These are phyloP conservation scores for western clawed frog (Xenopus tropicalis) DNA, from an alignment of 2,113 vertebrate species.

Conservation along the genomic window DNA sequence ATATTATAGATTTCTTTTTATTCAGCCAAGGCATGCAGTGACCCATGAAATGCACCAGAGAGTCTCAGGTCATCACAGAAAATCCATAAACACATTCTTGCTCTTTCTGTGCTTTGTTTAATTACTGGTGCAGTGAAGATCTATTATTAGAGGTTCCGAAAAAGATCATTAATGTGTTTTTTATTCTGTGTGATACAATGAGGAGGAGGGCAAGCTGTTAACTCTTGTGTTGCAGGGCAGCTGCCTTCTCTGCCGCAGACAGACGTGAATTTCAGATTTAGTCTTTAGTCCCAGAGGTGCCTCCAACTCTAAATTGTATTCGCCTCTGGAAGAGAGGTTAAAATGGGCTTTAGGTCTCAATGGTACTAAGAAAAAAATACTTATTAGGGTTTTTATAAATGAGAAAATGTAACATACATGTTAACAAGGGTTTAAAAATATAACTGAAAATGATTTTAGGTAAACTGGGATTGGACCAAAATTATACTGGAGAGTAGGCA, in stretches of 20 bases:
- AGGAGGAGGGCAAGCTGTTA: neutral
- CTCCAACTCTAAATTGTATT: neutral
- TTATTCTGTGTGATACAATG: conserved; percentile 6
- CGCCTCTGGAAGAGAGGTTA: neutral
- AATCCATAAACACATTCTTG: conserved; percentile 24
- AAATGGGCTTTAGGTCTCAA: neutral
- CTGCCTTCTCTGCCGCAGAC: neutral
- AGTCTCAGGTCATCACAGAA: conserved; percentile 17
- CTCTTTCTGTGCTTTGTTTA: conserved; percentile 7
- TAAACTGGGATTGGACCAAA: too few relatives aligned
- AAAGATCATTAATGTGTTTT: conserved; percentile 19
- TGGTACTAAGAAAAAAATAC: too few relatives aligned
- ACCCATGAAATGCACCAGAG: conserved; percentile 26
- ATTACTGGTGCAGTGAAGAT: conserved; percentile 31
- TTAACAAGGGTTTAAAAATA: too few relatives aligned
- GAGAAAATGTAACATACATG: too few relatives aligned
- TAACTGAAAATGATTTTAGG: too few relatives aligned
- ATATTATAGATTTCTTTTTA: conserved; percentile 18
- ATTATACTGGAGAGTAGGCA: too few relatives aligned
- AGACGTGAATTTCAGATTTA: neutral
- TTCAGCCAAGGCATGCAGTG: conserved; percentile 1
- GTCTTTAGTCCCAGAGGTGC: neutral
- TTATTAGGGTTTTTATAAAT: too few relatives aligned
- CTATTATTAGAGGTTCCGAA: conserved; percentile 20
- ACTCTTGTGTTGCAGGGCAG: neutral